Percentiles rank a stretch among this genome's conserved stretches.
Conservation (phyloP, 2,113 vertebrate species). For the Platichthys stellatus region DNA sequence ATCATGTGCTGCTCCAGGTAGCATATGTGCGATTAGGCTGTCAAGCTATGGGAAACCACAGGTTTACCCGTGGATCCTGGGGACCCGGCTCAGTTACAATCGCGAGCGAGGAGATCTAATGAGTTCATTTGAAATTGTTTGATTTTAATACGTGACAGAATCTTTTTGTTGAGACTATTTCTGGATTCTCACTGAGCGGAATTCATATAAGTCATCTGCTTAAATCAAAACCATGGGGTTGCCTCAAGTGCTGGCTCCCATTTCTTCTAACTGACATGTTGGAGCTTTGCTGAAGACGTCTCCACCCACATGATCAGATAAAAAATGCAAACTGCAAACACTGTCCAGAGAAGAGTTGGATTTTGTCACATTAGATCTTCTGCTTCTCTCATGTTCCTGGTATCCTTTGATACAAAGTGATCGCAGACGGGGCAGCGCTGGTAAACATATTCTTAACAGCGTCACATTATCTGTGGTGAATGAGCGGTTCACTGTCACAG, state of each 20-base stretch:
- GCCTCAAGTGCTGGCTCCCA: background rate
- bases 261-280: background rate
- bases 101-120: background rate
- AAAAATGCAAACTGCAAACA: slow-evolving; percentile 18
- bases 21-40: slow-evolving; percentile 5
- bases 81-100: background rate
- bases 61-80: background rate
- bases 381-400: slow-evolving; percentile 33
- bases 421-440: background rate
- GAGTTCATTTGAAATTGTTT: background rate
- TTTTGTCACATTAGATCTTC: background rate
- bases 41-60: slow-evolving; percentile 15
- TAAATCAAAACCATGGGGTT: slow-evolving; percentile 13
- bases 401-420: slow-evolving; percentile 28
- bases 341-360: slow-evolving; percentile 24
- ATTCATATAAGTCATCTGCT: background rate
- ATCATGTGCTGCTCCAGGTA: slow-evolving; percentile 47
- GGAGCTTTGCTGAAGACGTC: slow-evolving; percentile 1
- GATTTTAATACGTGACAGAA: background rate
- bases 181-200: no score
- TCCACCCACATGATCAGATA: slow-evolving; percentile 31
- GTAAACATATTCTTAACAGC: background rate
- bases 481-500: no score
- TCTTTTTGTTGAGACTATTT: no score
- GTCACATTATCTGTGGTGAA: background rate